phyloP scores from a whole-genome alignment of 2,888 invertebrate genomes.

The Sphaerophoria rueppellii region DNA sequence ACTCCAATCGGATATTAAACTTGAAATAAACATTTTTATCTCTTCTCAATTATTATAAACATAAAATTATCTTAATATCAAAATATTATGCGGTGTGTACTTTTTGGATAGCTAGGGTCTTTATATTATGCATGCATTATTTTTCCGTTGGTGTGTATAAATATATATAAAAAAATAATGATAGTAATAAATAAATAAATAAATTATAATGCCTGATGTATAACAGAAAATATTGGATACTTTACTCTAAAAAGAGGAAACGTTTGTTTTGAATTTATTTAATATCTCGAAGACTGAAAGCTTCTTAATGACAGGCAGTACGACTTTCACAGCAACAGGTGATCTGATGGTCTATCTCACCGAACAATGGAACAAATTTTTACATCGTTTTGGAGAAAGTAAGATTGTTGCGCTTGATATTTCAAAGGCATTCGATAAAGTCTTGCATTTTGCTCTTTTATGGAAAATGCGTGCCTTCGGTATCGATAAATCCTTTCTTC shows the following conservation, averaged over 20 bases:
- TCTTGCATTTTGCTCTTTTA: too few species aligned
- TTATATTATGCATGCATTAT: conserved; percentile 37
- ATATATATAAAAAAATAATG: conserved; percentile 7
- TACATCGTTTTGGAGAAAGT: too few species aligned
- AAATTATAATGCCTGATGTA: background rate
- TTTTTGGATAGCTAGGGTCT: conserved; percentile 40
- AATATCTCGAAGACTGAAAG: background rate
- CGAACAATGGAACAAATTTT: too few species aligned
- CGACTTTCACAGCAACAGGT: too few species aligned
- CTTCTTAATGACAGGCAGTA: too few species aligned
- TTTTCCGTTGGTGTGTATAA: conserved; percentile 56
- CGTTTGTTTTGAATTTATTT: background rate
- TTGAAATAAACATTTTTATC: conserved; percentile 20
- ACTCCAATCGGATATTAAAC: conserved; percentile 14
- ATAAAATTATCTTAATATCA: too few species aligned
- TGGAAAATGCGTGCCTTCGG: too few species aligned
- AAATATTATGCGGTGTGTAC: conserved; percentile 24
- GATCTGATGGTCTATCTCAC: too few species aligned
- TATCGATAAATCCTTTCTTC: too few species aligned
- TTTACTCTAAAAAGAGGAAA: conserved; percentile 7
- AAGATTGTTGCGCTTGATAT: too few species aligned
- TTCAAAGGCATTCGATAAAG: too few species aligned
- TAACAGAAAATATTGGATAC: background rate
- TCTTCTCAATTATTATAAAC: conserved; percentile 16
- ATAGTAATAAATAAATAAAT: conserved; percentile 8